Base-by-base conservation (phyloP, 2,888 invertebrate genomes). In the Incurvaria masculella region DNA sequence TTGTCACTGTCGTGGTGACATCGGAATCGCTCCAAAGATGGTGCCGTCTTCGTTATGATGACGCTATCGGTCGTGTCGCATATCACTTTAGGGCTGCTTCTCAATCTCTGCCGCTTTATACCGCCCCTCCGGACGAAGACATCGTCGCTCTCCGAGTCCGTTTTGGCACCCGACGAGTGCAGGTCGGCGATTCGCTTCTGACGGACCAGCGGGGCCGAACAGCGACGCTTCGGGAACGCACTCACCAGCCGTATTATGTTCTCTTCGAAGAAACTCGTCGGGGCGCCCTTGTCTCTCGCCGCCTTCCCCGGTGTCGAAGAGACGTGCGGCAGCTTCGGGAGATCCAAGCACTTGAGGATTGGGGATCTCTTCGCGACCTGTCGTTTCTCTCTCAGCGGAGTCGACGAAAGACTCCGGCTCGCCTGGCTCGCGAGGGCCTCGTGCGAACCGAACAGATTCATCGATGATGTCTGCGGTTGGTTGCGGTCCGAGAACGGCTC, bases 31-130 rank as follows among this genome's bases (percentile, higher is more conserved):
- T 73, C 75, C 2, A 63, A 52, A 61, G 75, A 76, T 50, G 78
- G 76, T 61, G 75, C 71, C 52, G 76, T 76, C 47, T 71, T 72
- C 0, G 68, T 70, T 26, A 76, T 73, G 10, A 72, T 16, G 4
- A 21, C 8, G 41, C 18, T 41, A 14, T 19, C 18, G 40, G 4
- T 4, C 6, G 6, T 18, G 5, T 40, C 40, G 40, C 55, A 16
- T n/a, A 21, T n/a, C 3, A 16, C 10, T 44, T 26, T 33, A n/a
- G 27, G 17, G 4, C 64, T 64, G 42, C 71, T 71, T 0, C 75
- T 54, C 0, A 72, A 56, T 42, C 68, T 64, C 0, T 65, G 14
- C 5, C 33, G 19, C 39, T 16, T 10, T 8, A 2, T n/a, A 14
- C 42, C 10, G 14, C 18, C 17, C 17, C n/a, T 11, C 21, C 21